Base-by-base conservation (phyloP, 2,888 invertebrate genomes). In the Choreutis nemorana region DNA sequence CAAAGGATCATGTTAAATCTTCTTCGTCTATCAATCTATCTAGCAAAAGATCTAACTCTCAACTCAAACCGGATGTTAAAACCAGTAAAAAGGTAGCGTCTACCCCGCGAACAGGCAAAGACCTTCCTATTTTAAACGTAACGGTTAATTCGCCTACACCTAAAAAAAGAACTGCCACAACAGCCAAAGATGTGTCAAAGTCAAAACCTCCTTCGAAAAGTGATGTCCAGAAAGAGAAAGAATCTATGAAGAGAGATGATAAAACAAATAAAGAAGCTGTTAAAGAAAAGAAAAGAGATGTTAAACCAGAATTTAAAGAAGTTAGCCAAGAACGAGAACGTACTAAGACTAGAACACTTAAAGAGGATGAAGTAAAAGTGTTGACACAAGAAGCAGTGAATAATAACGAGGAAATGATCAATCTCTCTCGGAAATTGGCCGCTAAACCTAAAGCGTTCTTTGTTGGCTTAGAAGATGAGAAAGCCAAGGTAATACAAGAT, bases 391-490 rank as follows among this genome's bases (percentile, higher is more conserved):
- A 58, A 2, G 45, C 33, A 1, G 50, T 70, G 0, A 66, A 73
- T 30, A 73, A 72, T 46, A 78, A 77, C 37, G 45, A 36, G 0
- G 66, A 64, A 41, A 70, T 78, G 68, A 31, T 54, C 2, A 68
- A 68, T 40, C 42, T 73, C 21, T 40, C 62, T 0, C 40, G 44
- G 3, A 60, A 53, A 23, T 37, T 78, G 2, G 44, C 31, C 0
- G 77, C 73, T 2, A 57, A 70, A 10, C 67, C 78, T 1, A 77
- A 78, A 37, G 59, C 70, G 0, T 79, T 70, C 50, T 80, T 49
- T 41, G 50, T 79, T 1, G 65, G 64, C 13, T 44, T 78, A 7
- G 63, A 66, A 13, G 55, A 42, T 6, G 48, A 45, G 3, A 45
- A 55, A 35, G 26, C 37, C 9, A 48, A 44, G 43, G 54, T 56